Evolutionary conservation across 2,113 vertebrate species (phyloP).

Genomic region (Chloropsis cyanopogon): DNA sequence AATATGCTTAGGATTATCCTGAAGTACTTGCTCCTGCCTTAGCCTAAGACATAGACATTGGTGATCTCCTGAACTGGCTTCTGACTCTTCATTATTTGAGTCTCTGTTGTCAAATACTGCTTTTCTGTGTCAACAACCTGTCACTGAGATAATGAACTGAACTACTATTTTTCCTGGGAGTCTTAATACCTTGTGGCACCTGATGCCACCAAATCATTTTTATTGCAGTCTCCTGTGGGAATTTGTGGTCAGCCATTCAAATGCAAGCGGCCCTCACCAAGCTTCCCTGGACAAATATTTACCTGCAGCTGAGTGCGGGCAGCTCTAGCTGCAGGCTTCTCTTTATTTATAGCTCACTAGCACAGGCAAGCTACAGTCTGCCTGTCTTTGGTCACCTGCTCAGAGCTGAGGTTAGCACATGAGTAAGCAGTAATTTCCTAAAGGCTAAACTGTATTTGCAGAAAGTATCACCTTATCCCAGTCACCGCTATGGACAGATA

Average conservation of each 20-base stretch:
- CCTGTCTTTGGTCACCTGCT: not conserved
- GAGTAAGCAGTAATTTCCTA: conserved; percentile 19
- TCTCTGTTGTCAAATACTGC: not conserved
- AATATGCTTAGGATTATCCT: not conserved
- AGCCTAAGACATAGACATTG: not conserved
- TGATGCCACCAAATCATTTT: not conserved
- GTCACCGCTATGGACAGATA: not conserved
- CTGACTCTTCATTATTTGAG: not conserved
- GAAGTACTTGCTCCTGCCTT: not conserved
- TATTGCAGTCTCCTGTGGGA: not conserved
- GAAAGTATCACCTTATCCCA: not conserved
- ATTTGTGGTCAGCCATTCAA: not conserved
- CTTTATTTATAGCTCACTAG: conserved; percentile 4
- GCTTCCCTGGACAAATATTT: not conserved
- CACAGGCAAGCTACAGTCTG: not conserved
- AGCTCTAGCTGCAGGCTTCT: not conserved
- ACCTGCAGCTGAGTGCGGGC: conserved; percentile 19
- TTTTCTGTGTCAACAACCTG: not conserved
- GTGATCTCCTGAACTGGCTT: not conserved
- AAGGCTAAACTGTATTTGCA: conserved; percentile 11
- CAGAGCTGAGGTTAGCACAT: not conserved
- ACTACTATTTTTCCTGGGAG: not conserved
- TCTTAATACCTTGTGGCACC: not conserved
- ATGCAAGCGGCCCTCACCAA: not conserved
- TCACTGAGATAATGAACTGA: not conserved